Conservation (phyloP, 2,888 invertebrate species). For the Hirtodrosophila histrioides region DNA sequence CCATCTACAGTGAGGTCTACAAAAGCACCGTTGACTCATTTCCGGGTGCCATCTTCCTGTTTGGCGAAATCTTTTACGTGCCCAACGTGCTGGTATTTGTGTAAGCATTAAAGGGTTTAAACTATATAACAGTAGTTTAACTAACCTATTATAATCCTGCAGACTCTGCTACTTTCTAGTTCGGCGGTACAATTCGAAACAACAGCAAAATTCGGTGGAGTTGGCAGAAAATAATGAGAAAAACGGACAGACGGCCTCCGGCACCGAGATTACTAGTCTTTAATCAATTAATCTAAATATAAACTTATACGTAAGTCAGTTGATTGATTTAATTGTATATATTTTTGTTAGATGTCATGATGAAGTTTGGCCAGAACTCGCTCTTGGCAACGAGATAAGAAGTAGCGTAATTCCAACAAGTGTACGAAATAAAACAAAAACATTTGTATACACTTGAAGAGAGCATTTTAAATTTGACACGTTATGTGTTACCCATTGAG, state of each 20-base stretch:
- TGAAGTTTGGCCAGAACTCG: constrained; percentile 6
- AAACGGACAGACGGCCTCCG: constrained; percentile 49
- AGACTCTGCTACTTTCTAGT: constrained; percentile 72
- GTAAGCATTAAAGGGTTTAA: constrained; percentile 62
- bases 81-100: constrained; percentile 83
- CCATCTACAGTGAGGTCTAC: constrained; percentile 82
- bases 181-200: constrained; percentile 63
- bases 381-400: background rate
- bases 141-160: background rate
- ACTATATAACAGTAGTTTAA: background rate
- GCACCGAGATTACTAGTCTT: constrained; percentile 76
- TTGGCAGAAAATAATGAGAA: constrained; percentile 50
- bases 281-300: constrained; percentile 44
- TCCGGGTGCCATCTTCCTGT: constrained; percentile 83
- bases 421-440: too few species aligned
- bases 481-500: too few species aligned
- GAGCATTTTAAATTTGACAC: too few species aligned
- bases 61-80: constrained; percentile 83
- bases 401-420: background rate
- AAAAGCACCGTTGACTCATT: constrained; percentile 79
- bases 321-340: constrained; percentile 7
- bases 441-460: too few species aligned
- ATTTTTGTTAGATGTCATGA: constrained; percentile 13
- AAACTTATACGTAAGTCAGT: constrained; percentile 24
- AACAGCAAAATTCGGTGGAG: constrained; percentile 49